Conservation (phyloP, 2,888 invertebrate genomes). For the Synergus itoensis region DNA sequence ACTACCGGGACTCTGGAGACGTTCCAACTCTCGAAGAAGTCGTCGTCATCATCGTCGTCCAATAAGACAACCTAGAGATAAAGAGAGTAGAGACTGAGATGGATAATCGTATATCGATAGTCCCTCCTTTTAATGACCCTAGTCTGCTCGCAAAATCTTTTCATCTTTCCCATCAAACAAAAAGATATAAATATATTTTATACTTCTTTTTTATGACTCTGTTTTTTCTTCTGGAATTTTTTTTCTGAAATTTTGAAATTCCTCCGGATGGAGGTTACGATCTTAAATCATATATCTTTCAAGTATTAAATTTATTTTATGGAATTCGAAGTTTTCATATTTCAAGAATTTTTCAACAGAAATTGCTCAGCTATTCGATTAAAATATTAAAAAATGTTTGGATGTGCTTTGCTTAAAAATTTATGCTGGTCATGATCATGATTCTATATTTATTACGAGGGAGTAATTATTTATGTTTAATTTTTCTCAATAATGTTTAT, state of each 20-base stretch:
- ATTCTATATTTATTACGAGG: too few relatives aligned
- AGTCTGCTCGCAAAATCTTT: not conserved
- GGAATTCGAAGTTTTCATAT: not conserved
- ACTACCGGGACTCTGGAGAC: constrained; percentile 62
- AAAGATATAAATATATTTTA: not conserved
- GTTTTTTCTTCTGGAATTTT: not conserved
- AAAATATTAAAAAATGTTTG: too few relatives aligned
- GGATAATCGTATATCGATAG: not conserved
- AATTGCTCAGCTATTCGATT: too few relatives aligned
- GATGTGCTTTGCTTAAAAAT: too few relatives aligned
- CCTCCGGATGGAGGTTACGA: not conserved
- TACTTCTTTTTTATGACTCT: not conserved
- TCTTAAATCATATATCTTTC: not conserved
- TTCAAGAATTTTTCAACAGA: too few relatives aligned
- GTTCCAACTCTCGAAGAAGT: constrained; percentile 63
- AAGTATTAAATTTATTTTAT: not conserved
- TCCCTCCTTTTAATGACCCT: constrained; percentile 1
- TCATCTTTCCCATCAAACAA: not conserved
- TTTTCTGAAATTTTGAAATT: not conserved
- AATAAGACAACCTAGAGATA: not conserved
- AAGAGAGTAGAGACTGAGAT: not conserved
- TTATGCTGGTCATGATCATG: too few relatives aligned
- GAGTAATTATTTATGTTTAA: too few relatives aligned
- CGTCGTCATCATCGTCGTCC: constrained; percentile 34
- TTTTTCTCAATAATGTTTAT: too few relatives aligned